Base-by-base conservation (phyloP, 2,797 vertebrate species). In the Sebastes hopkinsi region DNA sequence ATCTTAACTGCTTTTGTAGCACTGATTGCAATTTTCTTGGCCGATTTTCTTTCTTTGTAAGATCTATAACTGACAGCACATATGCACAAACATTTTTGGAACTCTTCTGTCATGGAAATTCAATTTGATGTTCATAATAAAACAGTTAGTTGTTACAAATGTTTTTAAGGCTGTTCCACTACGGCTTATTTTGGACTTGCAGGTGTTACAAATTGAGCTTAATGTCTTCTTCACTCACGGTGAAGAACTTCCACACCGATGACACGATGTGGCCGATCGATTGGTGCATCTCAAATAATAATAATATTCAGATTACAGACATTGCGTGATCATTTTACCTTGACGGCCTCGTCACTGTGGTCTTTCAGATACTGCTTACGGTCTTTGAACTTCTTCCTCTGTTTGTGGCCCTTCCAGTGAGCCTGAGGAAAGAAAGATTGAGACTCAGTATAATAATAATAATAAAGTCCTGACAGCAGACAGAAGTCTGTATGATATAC, bases 351-450 rank as follows among this genome's bases (percentile, higher is more conserved):
- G 0, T 93, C 94, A 30, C 81, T 95, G 75, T 98, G 98, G 23
- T 97, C 95, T 1, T 93, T 95, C 67, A 99, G 90, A 81, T 94
- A 98, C 87, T 96, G 90, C 88, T 97, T 93, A 34, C 98, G 96
- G 0, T 93, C 93, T 18, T 94, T 96, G 82, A 97, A 99, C 0
- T 91, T 90, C 93, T 97, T 98, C 94, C 95, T 97, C 89, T 99
- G 98, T 87, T 98, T 97, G 95, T 95, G 96, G 56, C 98, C 98
- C 76, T 97, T 96, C 97, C 97, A 99, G 67, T 98, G 97, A 3
- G 98, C 97, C 98, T 99, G 87, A 52, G 22, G 5, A 22, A 1
- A 73, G 25, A 62, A 1, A 68, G 1, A n/a, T 18, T 3, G 10
- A 20, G 1, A 9, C 10, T 55, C 42, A 73, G 25, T 23, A 8